These are phyloP conservation scores for Silurus meridionalis DNA, from an alignment of 2,113 vertebrate species.

Conservation along the genomic window DNA sequence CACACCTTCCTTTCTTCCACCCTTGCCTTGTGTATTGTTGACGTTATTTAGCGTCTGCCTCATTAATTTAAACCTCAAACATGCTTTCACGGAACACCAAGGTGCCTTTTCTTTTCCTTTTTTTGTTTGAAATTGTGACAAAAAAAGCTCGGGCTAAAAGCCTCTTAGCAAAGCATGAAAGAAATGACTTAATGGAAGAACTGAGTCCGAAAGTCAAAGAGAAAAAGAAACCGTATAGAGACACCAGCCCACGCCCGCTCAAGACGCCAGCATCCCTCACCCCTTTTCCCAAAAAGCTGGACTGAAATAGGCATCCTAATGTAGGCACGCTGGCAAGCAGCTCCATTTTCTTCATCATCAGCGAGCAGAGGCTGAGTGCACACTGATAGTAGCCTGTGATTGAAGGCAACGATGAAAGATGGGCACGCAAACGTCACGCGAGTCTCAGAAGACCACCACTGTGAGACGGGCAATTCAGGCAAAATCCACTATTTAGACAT, in stretches of 20 bases:
- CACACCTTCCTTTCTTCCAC: constrained; percentile 23
- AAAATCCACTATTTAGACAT: not conserved
- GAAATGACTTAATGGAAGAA: constrained; percentile 77
- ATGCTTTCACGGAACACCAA: constrained; percentile 46
- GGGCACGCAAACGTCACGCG: constrained; percentile 34
- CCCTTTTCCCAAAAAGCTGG: constrained; percentile 47
- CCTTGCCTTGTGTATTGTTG: constrained; percentile 39
- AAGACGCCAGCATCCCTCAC: not conserved
- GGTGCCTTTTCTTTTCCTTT: constrained; percentile 27
- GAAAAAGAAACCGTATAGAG: constrained; percentile 51
- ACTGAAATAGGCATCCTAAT: constrained; percentile 60
- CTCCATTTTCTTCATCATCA: constrained; percentile 51
- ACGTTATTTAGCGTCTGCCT: constrained; percentile 54
- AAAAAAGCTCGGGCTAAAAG: constrained; percentile 69
- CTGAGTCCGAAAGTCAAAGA: constrained; percentile 60
- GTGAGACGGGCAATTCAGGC: not conserved
- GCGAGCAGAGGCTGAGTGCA: constrained; percentile 44
- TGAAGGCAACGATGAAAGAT: constrained; percentile 51
- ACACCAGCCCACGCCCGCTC: constrained; percentile 11
- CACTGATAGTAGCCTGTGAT: constrained; percentile 55
- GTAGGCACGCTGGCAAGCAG: constrained; percentile 57
- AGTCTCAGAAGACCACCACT: constrained; percentile 13
- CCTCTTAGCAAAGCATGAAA: constrained; percentile 68
- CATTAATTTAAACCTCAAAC: constrained; percentile 56
- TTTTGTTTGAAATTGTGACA: constrained; percentile 55